phyloP scores from a whole-genome alignment of 2,888 invertebrate species.

The Phania funesta region DNA sequence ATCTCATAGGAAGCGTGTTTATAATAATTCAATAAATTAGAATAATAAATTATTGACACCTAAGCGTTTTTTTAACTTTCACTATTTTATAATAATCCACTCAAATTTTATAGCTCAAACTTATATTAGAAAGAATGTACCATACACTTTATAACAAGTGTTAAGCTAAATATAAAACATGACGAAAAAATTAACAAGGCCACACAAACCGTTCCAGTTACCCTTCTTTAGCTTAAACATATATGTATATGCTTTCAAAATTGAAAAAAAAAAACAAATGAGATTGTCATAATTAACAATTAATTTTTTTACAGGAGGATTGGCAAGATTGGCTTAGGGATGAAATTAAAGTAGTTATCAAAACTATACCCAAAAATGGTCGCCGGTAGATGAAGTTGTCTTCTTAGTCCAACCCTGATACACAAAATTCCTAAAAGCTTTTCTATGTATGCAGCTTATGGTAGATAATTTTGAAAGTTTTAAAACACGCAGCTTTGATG shows the following conservation, averaged over 20 bases:
- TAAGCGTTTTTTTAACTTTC: too few relatives aligned
- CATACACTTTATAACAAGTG: too few relatives aligned
- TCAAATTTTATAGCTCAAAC: too few relatives aligned
- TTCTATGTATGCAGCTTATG: slow-evolving; percentile 40
- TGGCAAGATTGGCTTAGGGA: slow-evolving; percentile 79
- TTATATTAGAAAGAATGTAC: too few relatives aligned
- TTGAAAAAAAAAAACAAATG: neutral
- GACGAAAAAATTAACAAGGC: too few relatives aligned
- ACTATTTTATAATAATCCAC: too few relatives aligned
- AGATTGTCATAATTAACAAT: slow-evolving; percentile 40
- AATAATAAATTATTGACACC: too few relatives aligned
- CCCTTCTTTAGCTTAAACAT: neutral
- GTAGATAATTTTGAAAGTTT: slow-evolving; percentile 16
- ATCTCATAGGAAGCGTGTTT: too few relatives aligned
- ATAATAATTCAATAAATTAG: too few relatives aligned
- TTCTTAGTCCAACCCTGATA: slow-evolving; percentile 10
- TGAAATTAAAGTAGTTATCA: slow-evolving; percentile 76
- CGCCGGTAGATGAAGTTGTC: slow-evolving; percentile 55
- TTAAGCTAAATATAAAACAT: too few relatives aligned
- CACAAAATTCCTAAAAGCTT: slow-evolving; percentile 38
- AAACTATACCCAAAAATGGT: slow-evolving; percentile 68
- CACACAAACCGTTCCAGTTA: neutral
- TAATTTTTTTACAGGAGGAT: slow-evolving; percentile 74
- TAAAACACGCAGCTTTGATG: slow-evolving; percentile 42
- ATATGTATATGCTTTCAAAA: slow-evolving; percentile 3